Evolutionary conservation across 92 coral and sea anemone genomes (phyloP).

Genomic region (Parazoanthus darwini): DNA sequence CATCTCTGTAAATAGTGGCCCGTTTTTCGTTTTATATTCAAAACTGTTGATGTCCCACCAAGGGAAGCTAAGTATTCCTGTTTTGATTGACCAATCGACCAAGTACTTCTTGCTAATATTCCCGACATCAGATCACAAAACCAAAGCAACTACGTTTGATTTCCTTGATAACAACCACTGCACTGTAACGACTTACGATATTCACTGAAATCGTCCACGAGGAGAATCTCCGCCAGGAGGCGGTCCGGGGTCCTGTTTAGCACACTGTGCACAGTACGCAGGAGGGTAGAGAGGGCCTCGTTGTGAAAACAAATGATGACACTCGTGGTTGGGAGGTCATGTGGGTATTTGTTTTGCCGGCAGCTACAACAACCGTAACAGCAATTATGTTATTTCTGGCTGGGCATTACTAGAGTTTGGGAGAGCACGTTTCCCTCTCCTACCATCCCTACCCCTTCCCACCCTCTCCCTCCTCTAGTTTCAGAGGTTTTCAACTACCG

Average conservation of each 20-base stretch:
- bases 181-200: constrained; percentile 44
- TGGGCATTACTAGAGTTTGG: not conserved
- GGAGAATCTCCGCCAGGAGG: constrained; percentile 67
- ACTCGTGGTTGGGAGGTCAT: constrained; percentile 73
- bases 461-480: not conserved
- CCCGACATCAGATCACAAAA: too few species aligned
- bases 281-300: constrained; percentile 84
- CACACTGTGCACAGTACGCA: constrained; percentile 83
- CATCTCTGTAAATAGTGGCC: too few species aligned
- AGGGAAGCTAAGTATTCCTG: too few species aligned
- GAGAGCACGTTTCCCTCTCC: not conserved
- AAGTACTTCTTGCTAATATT: too few species aligned
- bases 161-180: too few species aligned
- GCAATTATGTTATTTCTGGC: not conserved
- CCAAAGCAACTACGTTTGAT: too few species aligned
- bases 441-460: not conserved
- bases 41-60: too few species aligned
- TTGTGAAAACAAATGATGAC: constrained; percentile 86
- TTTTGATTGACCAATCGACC: too few species aligned
- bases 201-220: constrained; percentile 81
- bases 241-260: constrained; percentile 75
- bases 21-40: too few species aligned
- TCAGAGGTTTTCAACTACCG: not conserved
- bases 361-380: constrained; percentile 8
- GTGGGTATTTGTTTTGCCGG: constrained; percentile 28